Evolutionary conservation across 2,888 invertebrate species (phyloP), one percentile per base, ranked within the genome.

Genomic region (Aspidiotus rigidus): DNA sequence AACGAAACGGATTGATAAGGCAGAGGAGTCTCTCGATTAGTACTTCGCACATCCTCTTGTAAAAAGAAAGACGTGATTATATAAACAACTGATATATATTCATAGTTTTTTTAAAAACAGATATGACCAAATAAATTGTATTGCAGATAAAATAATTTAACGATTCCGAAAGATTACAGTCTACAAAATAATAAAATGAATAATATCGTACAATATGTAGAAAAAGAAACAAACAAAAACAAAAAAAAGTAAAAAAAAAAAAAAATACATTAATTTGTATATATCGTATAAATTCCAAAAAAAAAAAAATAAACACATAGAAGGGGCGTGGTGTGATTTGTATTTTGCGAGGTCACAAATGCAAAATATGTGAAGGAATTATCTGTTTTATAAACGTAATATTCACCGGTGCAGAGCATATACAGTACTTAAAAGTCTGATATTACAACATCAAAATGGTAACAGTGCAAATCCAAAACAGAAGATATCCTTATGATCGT

Each of bases 71-170:
- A 59, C 9, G 6, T 6, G 13, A 13, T 28, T 28, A 39, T 39
- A 28, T 59, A 59, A 59, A 59, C 59, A 59, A 59, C 16, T 39
- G 28, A 59, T 59, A 39, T 59, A 59, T 59, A 39, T 59, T 39
- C 39, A 59, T 39, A 59, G 13, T 59, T 59, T 59, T 16, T 28
- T 17, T 39, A 17, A 16, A 10, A 59, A 16, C n/a, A 17, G 59
- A 59, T 59, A 59, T 28, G 59, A 59, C 59, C 17, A 59, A 59
- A 39, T 39, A 59, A 59, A 10, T 59, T 59, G 59, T 59, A 59
- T 59, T 59, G 59, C 59, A 59, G 28, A 16, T 59, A 59, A 28
- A 13, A 59, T 59, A 59, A 28, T 59, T 28, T 28, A 16, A 59
- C 59, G 59, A 59, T 39, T 28, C 39, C 59, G 39, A 17, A 55